Conservation (phyloP, 2,888 invertebrate species). For the Andrena bucephala region DNA sequence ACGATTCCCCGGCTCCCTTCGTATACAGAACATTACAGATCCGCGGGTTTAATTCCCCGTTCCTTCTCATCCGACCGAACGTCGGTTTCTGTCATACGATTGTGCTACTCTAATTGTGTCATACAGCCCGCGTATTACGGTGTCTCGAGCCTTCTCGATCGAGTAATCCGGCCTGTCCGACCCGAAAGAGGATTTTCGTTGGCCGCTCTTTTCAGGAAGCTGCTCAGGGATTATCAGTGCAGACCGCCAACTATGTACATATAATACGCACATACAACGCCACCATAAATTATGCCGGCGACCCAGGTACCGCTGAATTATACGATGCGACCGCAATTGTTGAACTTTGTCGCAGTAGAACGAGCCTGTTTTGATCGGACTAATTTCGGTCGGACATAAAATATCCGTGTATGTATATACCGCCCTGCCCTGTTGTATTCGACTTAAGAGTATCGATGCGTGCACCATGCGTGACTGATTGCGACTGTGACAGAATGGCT, state of each 20-base stretch:
- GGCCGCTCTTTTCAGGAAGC: slow-evolving; percentile 38
- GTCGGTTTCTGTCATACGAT: not conserved
- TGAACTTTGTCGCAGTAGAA: slow-evolving; percentile 6
- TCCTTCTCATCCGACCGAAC: not conserved
- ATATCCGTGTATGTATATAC: not conserved
- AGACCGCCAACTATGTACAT: slow-evolving; percentile 7
- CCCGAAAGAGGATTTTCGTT: slow-evolving; percentile 45
- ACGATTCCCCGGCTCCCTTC: slow-evolving; percentile 50
- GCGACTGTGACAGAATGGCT: not conserved
- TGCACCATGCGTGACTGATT: too few species aligned
- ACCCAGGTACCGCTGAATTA: slow-evolving; percentile 13
- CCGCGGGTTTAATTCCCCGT: slow-evolving; percentile 41
- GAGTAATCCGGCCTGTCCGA: slow-evolving; percentile 49
- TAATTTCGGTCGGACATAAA: not conserved
- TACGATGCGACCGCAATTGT: slow-evolving; percentile 30
- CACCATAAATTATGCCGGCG: slow-evolving; percentile 15
- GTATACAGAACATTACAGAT: slow-evolving; percentile 53
- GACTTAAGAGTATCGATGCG: too few species aligned
- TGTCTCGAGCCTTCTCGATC: slow-evolving; percentile 34
- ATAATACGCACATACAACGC: slow-evolving; percentile 12
- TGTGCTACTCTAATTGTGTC: slow-evolving; percentile 60
- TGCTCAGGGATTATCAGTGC: slow-evolving; percentile 12
- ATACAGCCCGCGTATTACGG: slow-evolving; percentile 15
- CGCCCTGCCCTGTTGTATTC: too few species aligned
- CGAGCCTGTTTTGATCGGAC: slow-evolving; percentile 11